A percentile compares a stretch with the other conserved stretches of the same genome.
phyloP scores from a whole-genome alignment of 2,797 vertebrate species.

The Rhadinocentrus ornatus region DNA sequence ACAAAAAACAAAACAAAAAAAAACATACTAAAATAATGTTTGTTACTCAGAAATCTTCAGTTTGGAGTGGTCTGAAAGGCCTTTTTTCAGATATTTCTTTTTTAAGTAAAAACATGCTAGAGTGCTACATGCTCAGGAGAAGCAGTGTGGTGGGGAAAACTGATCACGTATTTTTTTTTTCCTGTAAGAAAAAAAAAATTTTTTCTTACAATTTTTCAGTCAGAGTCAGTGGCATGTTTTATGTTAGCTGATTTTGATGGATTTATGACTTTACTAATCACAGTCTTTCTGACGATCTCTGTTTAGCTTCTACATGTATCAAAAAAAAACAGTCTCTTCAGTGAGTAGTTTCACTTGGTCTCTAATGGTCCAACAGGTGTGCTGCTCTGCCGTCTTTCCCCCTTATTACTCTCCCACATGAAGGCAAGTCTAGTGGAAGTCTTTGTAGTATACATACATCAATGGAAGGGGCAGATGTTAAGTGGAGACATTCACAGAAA shows the following conservation, averaged over 20 bases:
- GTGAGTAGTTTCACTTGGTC: slow-evolving; percentile 13
- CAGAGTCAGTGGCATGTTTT: slow-evolving; percentile 4
- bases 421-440: no score
- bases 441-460: no score
- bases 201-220: no score
- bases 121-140: slow-evolving; percentile 3
- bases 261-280: slow-evolving; percentile 25
- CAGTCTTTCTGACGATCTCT: neutral
- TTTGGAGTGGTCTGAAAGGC: slow-evolving; percentile 4
- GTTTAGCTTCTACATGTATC: neutral
- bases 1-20: no score
- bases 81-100: slow-evolving; percentile 8
- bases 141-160: slow-evolving; percentile 4
- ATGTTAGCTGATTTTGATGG: slow-evolving; percentile 18
- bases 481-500: no score
- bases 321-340: slow-evolving; percentile 11
- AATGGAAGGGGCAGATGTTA: no score
- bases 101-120: neutral
- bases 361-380: slow-evolving; percentile 27
- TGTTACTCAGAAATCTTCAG: slow-evolving; percentile 11
- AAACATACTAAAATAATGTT: slow-evolving; percentile 9
- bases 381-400: slow-evolving; percentile 6
- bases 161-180: slow-evolving; percentile 20
- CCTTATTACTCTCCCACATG: neutral
- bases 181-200: no score